A percentile compares a stretch with the other conserved stretches of the same genome.
Conservation (phyloP, 1,140 invertebrate genomes). For the Panagrolaimus sp. region DNA sequence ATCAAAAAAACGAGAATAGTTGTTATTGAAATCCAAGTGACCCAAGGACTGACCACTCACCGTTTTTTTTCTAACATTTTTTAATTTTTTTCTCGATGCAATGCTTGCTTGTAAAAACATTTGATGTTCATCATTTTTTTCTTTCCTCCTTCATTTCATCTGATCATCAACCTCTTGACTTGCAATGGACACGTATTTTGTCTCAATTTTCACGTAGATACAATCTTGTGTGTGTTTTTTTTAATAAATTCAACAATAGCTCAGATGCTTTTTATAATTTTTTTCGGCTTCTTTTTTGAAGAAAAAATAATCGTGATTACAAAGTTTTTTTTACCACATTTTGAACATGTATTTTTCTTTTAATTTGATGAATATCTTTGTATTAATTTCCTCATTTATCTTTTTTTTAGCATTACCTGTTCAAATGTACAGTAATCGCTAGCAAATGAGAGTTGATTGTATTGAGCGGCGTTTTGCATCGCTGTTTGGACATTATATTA, state of each 20-base stretch:
- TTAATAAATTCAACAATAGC: neutral
- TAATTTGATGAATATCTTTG: neutral
- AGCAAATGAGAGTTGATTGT: conserved; percentile 51
- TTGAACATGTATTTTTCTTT: neutral
- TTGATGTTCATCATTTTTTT: conserved; percentile 10
- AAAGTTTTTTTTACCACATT: neutral
- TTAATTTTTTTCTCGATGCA: neutral
- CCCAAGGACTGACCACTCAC: no score
- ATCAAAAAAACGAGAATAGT: no score
- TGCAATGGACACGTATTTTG: no score
- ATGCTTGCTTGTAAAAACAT: conserved; percentile 11
- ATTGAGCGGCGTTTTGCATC: conserved; percentile 48
- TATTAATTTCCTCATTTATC: conserved; percentile 10
- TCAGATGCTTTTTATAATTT: conserved; percentile 4
- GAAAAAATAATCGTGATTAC: neutral
- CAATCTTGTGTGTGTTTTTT: neutral
- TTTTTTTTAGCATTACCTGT: conserved; percentile 2
- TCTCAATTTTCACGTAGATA: neutral
- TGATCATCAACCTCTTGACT: no score
- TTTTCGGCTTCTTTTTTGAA: conserved; percentile 6
- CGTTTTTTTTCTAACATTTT: no score
- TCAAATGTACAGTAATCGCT: conserved; percentile 16
- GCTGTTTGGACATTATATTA: conserved; percentile 44
- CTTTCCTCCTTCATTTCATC: neutral
- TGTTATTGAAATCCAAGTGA: no score